These are phyloP conservation scores for Hetaerina titia DNA, from an alignment of 2,888 invertebrate species.

Conservation along the genomic window DNA sequence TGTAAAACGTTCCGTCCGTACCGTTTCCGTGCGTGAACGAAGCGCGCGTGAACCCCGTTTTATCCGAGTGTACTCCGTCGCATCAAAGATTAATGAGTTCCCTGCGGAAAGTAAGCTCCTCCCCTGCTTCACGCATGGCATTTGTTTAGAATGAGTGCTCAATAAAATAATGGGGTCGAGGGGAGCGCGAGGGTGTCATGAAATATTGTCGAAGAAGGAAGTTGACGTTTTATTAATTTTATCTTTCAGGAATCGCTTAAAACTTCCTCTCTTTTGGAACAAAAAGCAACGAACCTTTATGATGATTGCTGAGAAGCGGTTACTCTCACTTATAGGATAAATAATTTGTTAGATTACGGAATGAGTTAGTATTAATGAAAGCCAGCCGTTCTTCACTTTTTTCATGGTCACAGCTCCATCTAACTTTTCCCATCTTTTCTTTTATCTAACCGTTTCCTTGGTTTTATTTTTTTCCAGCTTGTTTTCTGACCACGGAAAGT, in stretches of 20 bases:
- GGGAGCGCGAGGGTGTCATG: background rate
- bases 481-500: background rate
- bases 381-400: background rate
- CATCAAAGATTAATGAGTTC: conserved; percentile 36
- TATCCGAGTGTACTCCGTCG: background rate
- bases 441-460: background rate
- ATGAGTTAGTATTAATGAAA: conserved; percentile 44
- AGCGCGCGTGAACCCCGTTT: background rate
- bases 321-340: conserved; percentile 53
- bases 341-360: conserved; percentile 51
- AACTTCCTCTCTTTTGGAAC: conserved; percentile 46
- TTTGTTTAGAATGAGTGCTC: conserved; percentile 54
- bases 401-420: background rate
- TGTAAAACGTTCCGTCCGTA: background rate
- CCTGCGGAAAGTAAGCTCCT: background rate
- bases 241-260: conserved; percentile 34
- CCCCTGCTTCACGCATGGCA: background rate
- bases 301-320: conserved; percentile 21
- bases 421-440: background rate
- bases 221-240: conserved; percentile 7
- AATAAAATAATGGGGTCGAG: conserved; percentile 22
- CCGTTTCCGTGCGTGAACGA: background rate
- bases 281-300: background rate
- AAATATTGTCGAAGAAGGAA: conserved; percentile 53
- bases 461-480: background rate